Evolutionary conservation across 2,888 invertebrate species (phyloP).

Genomic region (Heteromyza rotundicornis): DNA sequence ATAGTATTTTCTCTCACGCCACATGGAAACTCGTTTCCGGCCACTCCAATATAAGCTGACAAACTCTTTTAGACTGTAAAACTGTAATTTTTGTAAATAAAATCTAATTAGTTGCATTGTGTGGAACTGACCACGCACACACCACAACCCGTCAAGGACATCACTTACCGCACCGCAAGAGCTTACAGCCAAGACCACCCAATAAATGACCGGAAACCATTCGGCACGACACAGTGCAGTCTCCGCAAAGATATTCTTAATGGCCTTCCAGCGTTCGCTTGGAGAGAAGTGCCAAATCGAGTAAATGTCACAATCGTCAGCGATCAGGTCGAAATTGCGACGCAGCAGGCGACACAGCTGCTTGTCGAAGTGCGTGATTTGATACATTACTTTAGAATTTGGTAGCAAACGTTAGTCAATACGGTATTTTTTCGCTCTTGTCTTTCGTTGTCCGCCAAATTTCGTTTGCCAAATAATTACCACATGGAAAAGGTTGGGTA

Average conservation of each 20-base stretch:
- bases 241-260: slow-evolving; percentile 26
- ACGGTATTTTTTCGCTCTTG: too few species aligned
- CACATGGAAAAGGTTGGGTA: too few species aligned
- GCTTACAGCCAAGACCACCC: slow-evolving; percentile 40
- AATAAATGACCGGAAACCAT: slow-evolving; percentile 45
- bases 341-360: slow-evolving; percentile 34
- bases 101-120: too few species aligned
- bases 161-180: slow-evolving; percentile 43
- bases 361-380: slow-evolving; percentile 38
- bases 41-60: slow-evolving; percentile 21
- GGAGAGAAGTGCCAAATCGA: slow-evolving; percentile 45
- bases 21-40: slow-evolving; percentile 33
- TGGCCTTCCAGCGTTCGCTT: slow-evolving; percentile 29
- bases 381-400: too few species aligned
- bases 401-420: too few species aligned
- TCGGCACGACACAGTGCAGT: slow-evolving; percentile 35
- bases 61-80: slow-evolving; percentile 34
- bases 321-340: slow-evolving; percentile 31
- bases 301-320: slow-evolving; percentile 35
- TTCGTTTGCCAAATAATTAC: too few species aligned
- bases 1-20: slow-evolving; percentile 38
- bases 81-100: slow-evolving; percentile 25
- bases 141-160: too few species aligned
- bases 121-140: neutral
- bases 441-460: too few species aligned